Evolutionary conservation across 2,113 vertebrate species (phyloP).

Genomic region (Plecotus auritus): DNA sequence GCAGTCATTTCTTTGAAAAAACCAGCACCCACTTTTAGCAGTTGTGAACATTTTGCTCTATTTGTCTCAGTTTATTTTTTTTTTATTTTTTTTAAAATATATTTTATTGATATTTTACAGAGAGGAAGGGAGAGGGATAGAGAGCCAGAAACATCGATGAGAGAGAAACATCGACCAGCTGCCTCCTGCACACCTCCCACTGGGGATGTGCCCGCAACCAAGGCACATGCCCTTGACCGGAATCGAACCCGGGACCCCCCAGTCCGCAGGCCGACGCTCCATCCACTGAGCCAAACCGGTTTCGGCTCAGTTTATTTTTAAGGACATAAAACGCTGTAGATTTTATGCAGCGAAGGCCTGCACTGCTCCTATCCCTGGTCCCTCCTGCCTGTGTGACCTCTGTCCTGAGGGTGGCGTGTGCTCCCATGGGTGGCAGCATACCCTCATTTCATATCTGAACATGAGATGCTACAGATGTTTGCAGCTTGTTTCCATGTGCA

Average conservation of each 20-base stretch:
- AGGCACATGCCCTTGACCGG: too few relatives aligned
- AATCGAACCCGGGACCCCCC: too few relatives aligned
- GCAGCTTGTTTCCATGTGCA: not conserved
- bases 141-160: too few relatives aligned
- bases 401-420: not conserved
- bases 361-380: not conserved
- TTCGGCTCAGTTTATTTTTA: not conserved
- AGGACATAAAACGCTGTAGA: not conserved
- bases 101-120: too few relatives aligned
- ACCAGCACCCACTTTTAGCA: not conserved
- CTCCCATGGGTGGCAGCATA: too few relatives aligned
- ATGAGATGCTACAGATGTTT: fast-evolving
- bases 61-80: not conserved
- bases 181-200: too few relatives aligned
- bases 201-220: too few relatives aligned
- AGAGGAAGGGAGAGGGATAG: too few relatives aligned
- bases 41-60: not conserved
- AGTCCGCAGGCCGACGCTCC: too few relatives aligned
- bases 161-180: too few relatives aligned
- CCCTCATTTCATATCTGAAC: not conserved
- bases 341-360: not conserved
- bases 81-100: too few relatives aligned
- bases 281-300: too few relatives aligned
- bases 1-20: not conserved
- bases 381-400: not conserved